Percentiles rank a stretch among this genome's conserved stretches.
Conservation (phyloP, 37 sponge, comb jelly and placozoan species). For the Diacarnus erythraeanus region DNA sequence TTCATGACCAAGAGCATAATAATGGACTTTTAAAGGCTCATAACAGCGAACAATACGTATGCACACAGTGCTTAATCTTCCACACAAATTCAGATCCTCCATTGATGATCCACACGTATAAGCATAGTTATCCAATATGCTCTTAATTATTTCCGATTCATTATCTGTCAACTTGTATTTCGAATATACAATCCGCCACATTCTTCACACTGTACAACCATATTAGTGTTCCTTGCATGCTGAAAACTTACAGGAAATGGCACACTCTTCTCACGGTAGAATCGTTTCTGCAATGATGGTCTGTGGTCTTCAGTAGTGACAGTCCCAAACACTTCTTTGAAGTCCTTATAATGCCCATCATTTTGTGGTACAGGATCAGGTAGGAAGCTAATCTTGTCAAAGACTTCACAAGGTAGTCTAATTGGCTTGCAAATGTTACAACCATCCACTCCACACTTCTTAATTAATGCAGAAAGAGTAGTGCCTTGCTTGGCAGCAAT, state of each 20-base stretch:
- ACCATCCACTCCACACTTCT: constrained; percentile 28
- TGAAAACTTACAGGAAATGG: constrained; percentile 25
- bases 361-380: constrained; percentile 20
- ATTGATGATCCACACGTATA: constrained; percentile 30
- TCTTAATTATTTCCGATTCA: not conserved
- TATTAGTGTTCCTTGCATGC: constrained; percentile 22
- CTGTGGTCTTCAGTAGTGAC: constrained; percentile 1
- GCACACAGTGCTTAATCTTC: too few species aligned
- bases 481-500: constrained; percentile 20
- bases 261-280: not conserved
- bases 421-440: constrained; percentile 25
- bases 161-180: not conserved
- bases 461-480: constrained; percentile 25
- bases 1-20: too few species aligned
- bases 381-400: not conserved
- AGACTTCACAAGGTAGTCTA: constrained; percentile 17
- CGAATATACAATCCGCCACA: constrained; percentile 34
- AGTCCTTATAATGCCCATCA: constrained; percentile 25
- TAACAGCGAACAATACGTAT: too few species aligned
- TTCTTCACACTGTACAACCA: constrained; percentile 40
- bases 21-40: too few species aligned
- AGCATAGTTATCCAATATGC: not conserved
- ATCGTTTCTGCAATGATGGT: not conserved
- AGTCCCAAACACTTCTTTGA: constrained; percentile 5
- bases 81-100: constrained; percentile 35